Evolutionary conservation across 2,888 invertebrate genomes (phyloP).

Genomic region (Ommatoiulus sabulosus): DNA sequence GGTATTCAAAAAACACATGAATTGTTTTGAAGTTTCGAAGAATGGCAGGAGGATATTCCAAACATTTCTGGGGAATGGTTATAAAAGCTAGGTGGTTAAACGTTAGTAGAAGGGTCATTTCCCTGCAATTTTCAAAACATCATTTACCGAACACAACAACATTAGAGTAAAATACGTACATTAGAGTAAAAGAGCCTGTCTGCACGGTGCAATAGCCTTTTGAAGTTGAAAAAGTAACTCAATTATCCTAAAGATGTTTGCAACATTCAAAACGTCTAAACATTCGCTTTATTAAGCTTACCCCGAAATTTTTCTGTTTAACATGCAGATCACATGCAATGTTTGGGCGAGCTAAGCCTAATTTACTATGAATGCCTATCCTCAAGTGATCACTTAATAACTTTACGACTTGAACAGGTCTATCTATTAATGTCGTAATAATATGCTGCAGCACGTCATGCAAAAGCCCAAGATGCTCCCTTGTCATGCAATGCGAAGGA

Average conservation of each 20-base stretch:
- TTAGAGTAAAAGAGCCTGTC: not conserved
- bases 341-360: constrained; percentile 22
- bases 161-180: not conserved
- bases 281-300: not conserved
- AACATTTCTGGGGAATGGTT: no score
- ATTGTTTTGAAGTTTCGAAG: no score
- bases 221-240: not conserved
- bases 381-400: constrained; percentile 42
- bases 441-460: not conserved
- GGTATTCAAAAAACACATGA: no score
- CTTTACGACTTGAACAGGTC: constrained; percentile 23
- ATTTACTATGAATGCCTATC: not conserved
- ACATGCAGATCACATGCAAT: not conserved
- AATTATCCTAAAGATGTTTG: not conserved
- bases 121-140: not conserved
- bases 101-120: not conserved
- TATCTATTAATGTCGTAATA: constrained; percentile 30
- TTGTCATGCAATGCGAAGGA: not conserved
- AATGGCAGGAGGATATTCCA: no score
- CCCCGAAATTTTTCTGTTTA: not conserved
- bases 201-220: not conserved
- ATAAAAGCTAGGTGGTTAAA: no score
- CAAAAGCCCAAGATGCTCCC: constrained; percentile 39
- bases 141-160: not conserved
- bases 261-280: not conserved